A percentile compares a stretch with the other conserved stretches of the same genome.
Conservation (phyloP, 2,797 vertebrate genomes). For the Bovichtus variegatus region DNA sequence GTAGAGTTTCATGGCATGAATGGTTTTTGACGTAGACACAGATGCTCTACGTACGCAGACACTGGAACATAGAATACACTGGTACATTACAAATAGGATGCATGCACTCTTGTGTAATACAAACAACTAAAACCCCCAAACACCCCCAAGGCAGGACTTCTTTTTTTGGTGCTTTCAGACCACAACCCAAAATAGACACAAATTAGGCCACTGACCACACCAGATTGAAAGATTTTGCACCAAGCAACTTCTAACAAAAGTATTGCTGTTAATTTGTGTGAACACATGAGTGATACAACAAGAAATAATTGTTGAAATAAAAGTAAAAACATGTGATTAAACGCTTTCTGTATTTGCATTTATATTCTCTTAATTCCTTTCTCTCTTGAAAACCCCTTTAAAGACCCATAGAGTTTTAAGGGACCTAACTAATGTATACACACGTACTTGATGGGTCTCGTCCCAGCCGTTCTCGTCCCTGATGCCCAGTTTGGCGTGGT, state of each 20-base stretch:
- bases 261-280: constrained; percentile 7
- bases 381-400: background rate
- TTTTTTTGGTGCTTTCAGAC: background rate
- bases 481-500: constrained; percentile 90
- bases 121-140: constrained; percentile 14
- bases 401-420: background rate
- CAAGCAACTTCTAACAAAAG: background rate
- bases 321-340: background rate
- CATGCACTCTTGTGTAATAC: constrained; percentile 11
- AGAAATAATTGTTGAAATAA: background rate
- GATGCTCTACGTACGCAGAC: constrained; percentile 35
- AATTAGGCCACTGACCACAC: constrained; percentile 35
- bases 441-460: constrained; percentile 92
- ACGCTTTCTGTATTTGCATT: background rate
- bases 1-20: constrained; percentile 65
- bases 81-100: constrained; percentile 19
- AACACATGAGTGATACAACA: background rate
- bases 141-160: background rate
- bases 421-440: background rate
- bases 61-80: constrained; percentile 65
- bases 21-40: constrained; percentile 57
- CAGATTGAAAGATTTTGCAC: constrained; percentile 19
- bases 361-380: background rate
- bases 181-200: constrained; percentile 32
- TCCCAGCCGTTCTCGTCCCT: constrained; percentile 97